These are phyloP conservation scores for Carlito syrichta DNA, from an alignment of 2,113 vertebrate genomes.

Conservation along the genomic window DNA sequence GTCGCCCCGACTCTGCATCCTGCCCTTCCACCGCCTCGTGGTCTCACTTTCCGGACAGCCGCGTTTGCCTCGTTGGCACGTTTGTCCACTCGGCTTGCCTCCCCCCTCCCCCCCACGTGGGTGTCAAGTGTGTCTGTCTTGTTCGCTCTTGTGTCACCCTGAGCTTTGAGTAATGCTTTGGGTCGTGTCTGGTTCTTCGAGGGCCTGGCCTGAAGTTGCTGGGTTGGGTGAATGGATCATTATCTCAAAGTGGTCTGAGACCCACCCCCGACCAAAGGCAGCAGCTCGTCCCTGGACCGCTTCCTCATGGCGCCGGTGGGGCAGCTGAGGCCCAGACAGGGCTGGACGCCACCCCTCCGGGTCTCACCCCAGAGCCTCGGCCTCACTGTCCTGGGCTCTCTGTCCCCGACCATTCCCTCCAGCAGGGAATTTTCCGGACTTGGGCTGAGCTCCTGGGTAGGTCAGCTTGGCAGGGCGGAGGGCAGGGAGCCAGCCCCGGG, in stretches of 20 bases:
- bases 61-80: neutral
- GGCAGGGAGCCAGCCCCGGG: neutral
- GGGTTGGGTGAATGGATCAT: neutral
- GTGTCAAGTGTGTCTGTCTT: neutral
- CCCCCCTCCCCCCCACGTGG: neutral
- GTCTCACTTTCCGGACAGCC: neutral
- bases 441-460: neutral
- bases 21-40: fast-evolving
- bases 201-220: too few relatives aligned
- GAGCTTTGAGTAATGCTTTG: neutral
- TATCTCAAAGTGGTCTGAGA: neutral
- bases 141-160: neutral
- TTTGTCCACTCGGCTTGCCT: neutral
- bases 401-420: fast-evolving
- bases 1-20: too few relatives aligned
- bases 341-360: too few relatives aligned
- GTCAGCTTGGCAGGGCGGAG: neutral
- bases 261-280: neutral
- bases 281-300: neutral
- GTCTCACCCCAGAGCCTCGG: neutral
- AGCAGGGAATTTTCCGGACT: neutral
- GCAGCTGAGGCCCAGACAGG: neutral
- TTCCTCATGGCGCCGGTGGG: neutral
- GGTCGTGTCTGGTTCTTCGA: too few relatives aligned
- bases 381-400: neutral